A percentile compares a stretch with the other conserved stretches of the same genome.
Conservation (phyloP, 1,140 invertebrate species). For the Neodiprion fabricii region DNA sequence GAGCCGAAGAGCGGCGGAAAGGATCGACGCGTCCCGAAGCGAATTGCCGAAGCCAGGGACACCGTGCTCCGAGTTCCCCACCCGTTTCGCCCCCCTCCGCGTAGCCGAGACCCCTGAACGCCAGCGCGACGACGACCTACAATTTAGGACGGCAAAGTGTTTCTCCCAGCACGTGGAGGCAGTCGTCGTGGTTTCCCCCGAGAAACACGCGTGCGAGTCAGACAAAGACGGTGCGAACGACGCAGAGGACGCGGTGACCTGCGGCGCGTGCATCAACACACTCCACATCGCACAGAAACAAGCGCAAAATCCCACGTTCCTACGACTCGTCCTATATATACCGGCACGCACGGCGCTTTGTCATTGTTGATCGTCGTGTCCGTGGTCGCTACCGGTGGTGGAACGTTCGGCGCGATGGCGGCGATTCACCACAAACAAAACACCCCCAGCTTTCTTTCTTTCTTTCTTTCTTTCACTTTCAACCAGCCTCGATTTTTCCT, state of each 20-base stretch:
- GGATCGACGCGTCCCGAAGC: conserved; percentile 44
- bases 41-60: conserved; percentile 4
- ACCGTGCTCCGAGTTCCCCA: conserved; percentile 32
- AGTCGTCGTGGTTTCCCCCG: conserved; percentile 48
- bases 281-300: conserved; percentile 11
- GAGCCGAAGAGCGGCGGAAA: conserved; percentile 41
- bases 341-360: not conserved
- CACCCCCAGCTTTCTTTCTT: no score
- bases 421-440: no score
- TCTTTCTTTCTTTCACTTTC: no score
- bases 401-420: not conserved
- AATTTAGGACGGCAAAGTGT: conserved; percentile 53
- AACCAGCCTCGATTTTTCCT: no score
- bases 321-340: no score
- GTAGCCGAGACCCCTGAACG: conserved; percentile 10
- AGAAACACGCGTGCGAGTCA: conserved; percentile 42
- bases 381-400: not conserved
- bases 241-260: conserved; percentile 39
- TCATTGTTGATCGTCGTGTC: conserved; percentile 5
- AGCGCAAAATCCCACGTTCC: conserved; percentile 6
- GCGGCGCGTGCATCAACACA: conserved; percentile 35
- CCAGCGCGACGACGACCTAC: conserved; percentile 50
- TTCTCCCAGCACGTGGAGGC: conserved; percentile 56
- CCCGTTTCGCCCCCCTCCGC: conserved; percentile 23
- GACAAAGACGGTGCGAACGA: conserved; percentile 31